phyloP scores from a whole-genome alignment of 2,797 vertebrate species.

The Paratrypauchen microcephalus region DNA sequence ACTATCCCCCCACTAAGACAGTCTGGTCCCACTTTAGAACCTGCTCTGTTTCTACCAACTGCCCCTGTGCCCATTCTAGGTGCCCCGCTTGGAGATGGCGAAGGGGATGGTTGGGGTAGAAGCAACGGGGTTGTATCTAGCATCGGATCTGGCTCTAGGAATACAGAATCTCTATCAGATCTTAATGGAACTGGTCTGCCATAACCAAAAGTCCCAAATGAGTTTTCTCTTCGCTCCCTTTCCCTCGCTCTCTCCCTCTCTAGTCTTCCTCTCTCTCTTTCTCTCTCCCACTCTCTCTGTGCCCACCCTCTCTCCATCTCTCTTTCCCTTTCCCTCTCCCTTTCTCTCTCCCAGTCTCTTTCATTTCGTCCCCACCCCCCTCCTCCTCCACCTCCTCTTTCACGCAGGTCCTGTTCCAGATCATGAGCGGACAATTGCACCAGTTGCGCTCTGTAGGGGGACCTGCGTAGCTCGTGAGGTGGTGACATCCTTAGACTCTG shows the following conservation, averaged over 20 bases:
- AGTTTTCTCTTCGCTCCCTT: slow-evolving; percentile 68
- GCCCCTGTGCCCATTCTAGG: slow-evolving; percentile 70
- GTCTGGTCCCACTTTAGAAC: slow-evolving; percentile 64
- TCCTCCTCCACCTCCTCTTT: slow-evolving; percentile 62
- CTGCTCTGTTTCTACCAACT: slow-evolving; percentile 66
- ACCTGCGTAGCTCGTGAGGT: slow-evolving; percentile 59
- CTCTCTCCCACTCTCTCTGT: slow-evolving; percentile 71
- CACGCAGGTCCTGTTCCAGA: slow-evolving; percentile 68
- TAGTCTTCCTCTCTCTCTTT: slow-evolving; percentile 67
- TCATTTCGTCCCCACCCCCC: slow-evolving; percentile 58
- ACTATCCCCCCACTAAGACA: slow-evolving; percentile 47
- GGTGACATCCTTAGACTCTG: slow-evolving; percentile 73
- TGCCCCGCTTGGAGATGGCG: slow-evolving; percentile 61
- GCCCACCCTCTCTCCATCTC: slow-evolving; percentile 73
- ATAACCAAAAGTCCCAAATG: slow-evolving; percentile 70
- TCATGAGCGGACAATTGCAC: slow-evolving; percentile 72
- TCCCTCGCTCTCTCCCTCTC: slow-evolving; percentile 68
- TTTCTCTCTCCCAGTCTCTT: slow-evolving; percentile 65
- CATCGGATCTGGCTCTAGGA: slow-evolving; percentile 65
- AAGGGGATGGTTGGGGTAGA: slow-evolving; percentile 65
- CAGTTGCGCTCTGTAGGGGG: slow-evolving; percentile 64
- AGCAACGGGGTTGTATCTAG: slow-evolving; percentile 75
- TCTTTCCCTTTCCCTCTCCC: slow-evolving; percentile 66
- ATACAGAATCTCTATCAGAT: slow-evolving; percentile 69
- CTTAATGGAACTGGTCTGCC: slow-evolving; percentile 57